phyloP scores from a whole-genome alignment of 2,888 invertebrate species.

The Coleophora flavipennella region DNA sequence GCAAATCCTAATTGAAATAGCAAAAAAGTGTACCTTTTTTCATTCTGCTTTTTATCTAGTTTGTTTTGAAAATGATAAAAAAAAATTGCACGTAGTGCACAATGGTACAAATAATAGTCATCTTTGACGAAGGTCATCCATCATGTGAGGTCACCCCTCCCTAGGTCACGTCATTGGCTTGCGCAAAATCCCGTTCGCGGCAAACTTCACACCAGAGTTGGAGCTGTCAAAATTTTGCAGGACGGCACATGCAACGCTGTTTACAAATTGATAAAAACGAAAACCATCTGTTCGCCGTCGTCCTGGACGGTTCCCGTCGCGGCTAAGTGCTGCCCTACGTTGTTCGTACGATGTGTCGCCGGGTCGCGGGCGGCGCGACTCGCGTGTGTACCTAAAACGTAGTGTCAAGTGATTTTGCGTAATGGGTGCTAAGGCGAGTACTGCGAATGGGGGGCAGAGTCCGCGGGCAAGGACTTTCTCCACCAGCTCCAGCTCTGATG shows the following conservation, averaged over 20 bases:
- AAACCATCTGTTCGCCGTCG: slow-evolving; percentile 47
- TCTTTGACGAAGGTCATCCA: too few relatives aligned
- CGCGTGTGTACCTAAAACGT: slow-evolving; percentile 58
- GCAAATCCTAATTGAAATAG: too few relatives aligned
- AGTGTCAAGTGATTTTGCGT: slow-evolving; percentile 62
- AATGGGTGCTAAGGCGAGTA: slow-evolving; percentile 91
- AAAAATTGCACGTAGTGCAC: too few relatives aligned
- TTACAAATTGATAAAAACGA: slow-evolving; percentile 53
- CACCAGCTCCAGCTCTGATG: slow-evolving; percentile 78
- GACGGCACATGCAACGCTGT: slow-evolving; percentile 66
- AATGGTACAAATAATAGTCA: too few relatives aligned
- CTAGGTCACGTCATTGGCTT: slow-evolving; percentile 4
- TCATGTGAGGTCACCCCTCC: too few relatives aligned
- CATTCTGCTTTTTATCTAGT: too few relatives aligned
- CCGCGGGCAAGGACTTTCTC: slow-evolving; percentile 84
- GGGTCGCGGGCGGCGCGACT: slow-evolving; percentile 53
- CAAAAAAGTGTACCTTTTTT: too few relatives aligned
- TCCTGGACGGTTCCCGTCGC: slow-evolving; percentile 38
- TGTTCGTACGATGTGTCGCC: slow-evolving; percentile 65
- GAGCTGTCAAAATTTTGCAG: slow-evolving; percentile 70
- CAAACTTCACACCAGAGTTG: slow-evolving; percentile 30
- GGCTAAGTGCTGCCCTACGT: slow-evolving; percentile 26
- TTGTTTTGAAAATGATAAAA: too few relatives aligned
- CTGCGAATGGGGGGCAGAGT: slow-evolving; percentile 83
- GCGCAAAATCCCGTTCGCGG: slow-evolving; percentile 19